These are phyloP conservation scores for Mastigias papua DNA, from an alignment of 30 jellyfish, hydroid and myxozoan species.

Conservation along the genomic window DNA sequence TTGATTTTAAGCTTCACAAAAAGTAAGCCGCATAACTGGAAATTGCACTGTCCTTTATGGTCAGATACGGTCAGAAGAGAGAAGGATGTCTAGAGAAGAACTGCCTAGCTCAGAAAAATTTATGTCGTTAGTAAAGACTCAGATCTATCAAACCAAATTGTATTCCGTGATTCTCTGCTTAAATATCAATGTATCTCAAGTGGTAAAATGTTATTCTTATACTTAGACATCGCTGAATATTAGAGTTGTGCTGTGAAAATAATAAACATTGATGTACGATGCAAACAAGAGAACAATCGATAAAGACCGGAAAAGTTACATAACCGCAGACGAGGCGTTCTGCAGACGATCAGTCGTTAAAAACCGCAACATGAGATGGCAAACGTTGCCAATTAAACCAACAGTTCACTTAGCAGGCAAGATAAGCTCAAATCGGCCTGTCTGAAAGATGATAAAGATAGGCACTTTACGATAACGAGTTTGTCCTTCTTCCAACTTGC, in stretches of 20 bases:
- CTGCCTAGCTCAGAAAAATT: too few relatives aligned
- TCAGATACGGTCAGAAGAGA: too few relatives aligned
- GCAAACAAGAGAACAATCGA: constrained; percentile 25
- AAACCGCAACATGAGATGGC: not conserved
- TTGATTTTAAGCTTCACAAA: too few relatives aligned
- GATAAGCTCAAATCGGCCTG: not conserved
- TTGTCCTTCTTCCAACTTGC: too few relatives aligned
- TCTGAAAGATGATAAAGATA: not conserved
- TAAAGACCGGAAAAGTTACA: not conserved
- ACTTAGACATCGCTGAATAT: not conserved
- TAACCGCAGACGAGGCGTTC: constrained; percentile 18
- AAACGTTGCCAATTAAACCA: not conserved
- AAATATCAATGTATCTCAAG: too few relatives aligned
- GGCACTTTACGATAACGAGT: too few relatives aligned
- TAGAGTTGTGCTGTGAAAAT: not conserved
- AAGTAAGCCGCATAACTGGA: too few relatives aligned
- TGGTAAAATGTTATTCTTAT: too few relatives aligned
- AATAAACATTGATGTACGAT: constrained; percentile 1
- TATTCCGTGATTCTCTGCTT: not conserved
- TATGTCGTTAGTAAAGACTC: not conserved
- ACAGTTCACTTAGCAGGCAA: not conserved
- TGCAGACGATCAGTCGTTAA: not conserved
- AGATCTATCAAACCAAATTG: not conserved
- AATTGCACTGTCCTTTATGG: too few relatives aligned
- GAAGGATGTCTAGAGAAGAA: too few relatives aligned